These are phyloP conservation scores for Operophtera brumata DNA, from an alignment of 2,888 invertebrate species.

Conservation along the genomic window DNA sequence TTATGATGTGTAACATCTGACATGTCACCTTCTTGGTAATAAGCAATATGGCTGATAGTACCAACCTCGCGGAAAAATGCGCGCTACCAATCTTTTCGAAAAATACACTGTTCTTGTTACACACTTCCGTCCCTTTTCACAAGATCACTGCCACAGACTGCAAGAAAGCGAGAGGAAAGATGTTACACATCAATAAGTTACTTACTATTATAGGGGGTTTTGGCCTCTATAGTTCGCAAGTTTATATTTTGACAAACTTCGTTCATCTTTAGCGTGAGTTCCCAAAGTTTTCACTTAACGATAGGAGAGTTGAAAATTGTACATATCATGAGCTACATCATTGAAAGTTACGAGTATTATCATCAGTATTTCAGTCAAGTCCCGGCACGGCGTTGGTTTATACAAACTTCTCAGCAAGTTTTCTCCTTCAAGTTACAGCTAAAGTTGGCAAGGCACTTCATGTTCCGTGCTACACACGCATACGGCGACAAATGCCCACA, in stretches of 20 bases:
- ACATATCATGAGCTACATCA: constrained; percentile 17
- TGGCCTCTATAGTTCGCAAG: neutral
- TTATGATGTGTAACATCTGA: no score
- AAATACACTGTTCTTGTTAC: no score
- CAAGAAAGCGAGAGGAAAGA: no score
- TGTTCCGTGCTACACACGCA: constrained; percentile 6
- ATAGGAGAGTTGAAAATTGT: constrained; percentile 9
- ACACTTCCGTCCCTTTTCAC: no score
- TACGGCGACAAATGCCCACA: constrained; percentile 13
- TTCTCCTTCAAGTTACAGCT: constrained; percentile 32
- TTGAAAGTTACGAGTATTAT: constrained; percentile 24
- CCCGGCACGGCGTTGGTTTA: constrained; percentile 34
- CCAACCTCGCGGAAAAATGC: no score
- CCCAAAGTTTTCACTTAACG: constrained; percentile 8
- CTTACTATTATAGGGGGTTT: no score
- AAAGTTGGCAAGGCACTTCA: constrained; percentile 29
- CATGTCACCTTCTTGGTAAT: no score
- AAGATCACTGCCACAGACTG: no score
- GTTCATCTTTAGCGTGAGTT: neutral
- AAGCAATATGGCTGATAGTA: no score
- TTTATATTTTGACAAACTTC: constrained; percentile 1
- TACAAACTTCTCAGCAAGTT: constrained; percentile 37
- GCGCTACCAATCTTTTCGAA: no score
- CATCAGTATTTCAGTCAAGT: constrained; percentile 43
- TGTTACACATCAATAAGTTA: no score